Conservation (phyloP, 1,140 invertebrate species). For the Megalopta genalis region DNA sequence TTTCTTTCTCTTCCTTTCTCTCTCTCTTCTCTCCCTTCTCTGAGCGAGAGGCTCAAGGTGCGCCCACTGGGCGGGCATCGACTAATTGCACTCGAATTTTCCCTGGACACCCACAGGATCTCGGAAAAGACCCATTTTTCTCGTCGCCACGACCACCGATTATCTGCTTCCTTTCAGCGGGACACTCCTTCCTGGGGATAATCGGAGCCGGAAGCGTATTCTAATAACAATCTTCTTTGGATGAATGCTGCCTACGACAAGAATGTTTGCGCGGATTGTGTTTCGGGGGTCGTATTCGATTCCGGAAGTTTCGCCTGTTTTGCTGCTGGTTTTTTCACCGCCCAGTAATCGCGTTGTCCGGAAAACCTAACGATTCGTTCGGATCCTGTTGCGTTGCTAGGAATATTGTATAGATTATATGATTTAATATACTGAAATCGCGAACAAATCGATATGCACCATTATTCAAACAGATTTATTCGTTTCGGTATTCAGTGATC, state of each 20-base stretch:
- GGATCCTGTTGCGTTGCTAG: no score
- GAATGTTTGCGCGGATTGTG: not conserved
- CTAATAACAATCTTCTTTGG: conserved; percentile 5
- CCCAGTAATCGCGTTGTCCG: no score
- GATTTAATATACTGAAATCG: no score
- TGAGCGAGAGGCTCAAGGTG: no score
- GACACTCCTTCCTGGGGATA: not conserved
- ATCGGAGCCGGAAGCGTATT: conserved; percentile 15
- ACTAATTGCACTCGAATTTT: conserved; percentile 50
- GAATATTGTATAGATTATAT: no score
- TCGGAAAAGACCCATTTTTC: not conserved
- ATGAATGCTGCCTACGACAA: not conserved
- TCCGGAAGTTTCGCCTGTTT: not conserved
- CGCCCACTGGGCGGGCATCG: conserved; percentile 26
- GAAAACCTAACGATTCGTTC: no score
- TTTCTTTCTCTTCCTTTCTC: no score
- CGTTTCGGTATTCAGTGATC: no score
- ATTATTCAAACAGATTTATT: no score
- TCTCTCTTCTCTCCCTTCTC: not conserved
- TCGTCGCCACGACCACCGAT: not conserved
- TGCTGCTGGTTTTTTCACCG: not conserved
- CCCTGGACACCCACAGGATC: not conserved
- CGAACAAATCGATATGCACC: no score
- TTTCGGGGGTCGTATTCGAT: not conserved
- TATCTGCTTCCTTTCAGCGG: not conserved